Evolutionary conservation across 2,797 vertebrate species (phyloP).

Genomic region (Acropternis orthonyx): DNA sequence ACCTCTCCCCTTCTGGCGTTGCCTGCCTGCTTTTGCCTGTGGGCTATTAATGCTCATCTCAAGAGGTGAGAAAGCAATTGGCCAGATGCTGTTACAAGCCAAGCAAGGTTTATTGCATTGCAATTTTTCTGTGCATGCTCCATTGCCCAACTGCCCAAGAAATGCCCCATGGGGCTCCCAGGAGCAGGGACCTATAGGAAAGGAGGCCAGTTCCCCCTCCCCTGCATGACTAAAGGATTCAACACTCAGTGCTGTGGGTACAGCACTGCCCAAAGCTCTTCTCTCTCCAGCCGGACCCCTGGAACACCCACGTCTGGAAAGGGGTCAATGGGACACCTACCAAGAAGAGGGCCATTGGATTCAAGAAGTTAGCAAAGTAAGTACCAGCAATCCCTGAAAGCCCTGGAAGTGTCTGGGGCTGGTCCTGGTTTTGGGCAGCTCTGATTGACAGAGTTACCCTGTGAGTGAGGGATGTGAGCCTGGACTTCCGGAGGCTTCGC

Average conservation of each 20-base stretch:
- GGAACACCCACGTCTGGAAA: conserved; percentile 95
- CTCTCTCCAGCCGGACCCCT: conserved; percentile 85
- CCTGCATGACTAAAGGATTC: background rate
- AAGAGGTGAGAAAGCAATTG: background rate
- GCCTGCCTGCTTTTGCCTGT: background rate
- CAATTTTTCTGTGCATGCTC: background rate
- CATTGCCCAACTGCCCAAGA: background rate
- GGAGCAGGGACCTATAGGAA: background rate
- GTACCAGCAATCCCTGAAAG: conserved; percentile 19
- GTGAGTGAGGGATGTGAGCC: background rate
- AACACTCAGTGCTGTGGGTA: background rate
- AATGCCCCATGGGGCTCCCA: background rate
- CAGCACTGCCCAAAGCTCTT: background rate
- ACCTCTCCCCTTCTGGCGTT: background rate
- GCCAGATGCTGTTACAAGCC: background rate
- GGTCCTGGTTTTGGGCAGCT: background rate
- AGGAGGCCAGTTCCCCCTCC: background rate
- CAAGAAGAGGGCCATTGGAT: conserved; percentile 95
- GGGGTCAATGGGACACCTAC: conserved; percentile 95
- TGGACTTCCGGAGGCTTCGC: background rate
- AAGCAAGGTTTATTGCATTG: background rate
- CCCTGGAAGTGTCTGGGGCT: background rate
- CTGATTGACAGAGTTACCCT: accelerated
- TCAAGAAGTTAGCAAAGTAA: conserved; percentile 98
- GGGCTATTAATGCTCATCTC: background rate